phyloP scores from a whole-genome alignment of 64 coral and sea anemone species.

The Cladopsammia gracilis region DNA sequence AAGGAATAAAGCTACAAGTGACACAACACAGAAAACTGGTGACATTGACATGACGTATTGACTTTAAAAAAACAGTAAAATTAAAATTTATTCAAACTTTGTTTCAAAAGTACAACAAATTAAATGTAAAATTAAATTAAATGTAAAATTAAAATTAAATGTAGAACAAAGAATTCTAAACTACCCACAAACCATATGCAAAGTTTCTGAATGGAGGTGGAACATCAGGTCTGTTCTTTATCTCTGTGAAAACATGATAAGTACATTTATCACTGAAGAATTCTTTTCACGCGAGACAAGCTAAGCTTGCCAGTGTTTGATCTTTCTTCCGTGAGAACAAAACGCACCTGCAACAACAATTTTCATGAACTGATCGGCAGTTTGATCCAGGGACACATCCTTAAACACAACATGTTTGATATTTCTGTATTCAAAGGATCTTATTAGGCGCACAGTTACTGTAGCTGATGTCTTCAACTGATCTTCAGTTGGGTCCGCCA shows the following conservation, averaged over 20 bases:
- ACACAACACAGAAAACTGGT: too few species aligned
- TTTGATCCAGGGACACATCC: conserved; percentile 76
- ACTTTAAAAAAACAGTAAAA: too few species aligned
- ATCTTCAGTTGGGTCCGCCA: conserved; percentile 9
- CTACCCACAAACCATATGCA: conserved; percentile 58
- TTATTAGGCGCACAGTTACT: conserved; percentile 86
- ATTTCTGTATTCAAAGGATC: conserved; percentile 97
- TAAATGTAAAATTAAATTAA: too few species aligned
- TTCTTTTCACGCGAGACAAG: neutral
- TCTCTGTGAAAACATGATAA: conserved; percentile 22
- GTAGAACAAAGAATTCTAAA: too few species aligned
- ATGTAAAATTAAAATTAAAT: too few species aligned
- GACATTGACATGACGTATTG: too few species aligned
- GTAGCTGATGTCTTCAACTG: neutral
- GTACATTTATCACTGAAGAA: neutral
- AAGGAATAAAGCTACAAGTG: too few species aligned
- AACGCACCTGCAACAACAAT: conserved; percentile 71
- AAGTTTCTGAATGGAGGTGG: conserved; percentile 77
- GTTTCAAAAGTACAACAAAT: too few species aligned
- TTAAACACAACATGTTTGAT: conserved; percentile 86
- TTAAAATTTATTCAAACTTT: too few species aligned
- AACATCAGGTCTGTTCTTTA: conserved; percentile 62
- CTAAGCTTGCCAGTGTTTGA: neutral
- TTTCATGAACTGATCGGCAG: conserved; percentile 74
- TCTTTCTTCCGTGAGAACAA: too few species aligned